Conservation (phyloP, 2,797 vertebrate species). For the Falco rusticolus region DNA sequence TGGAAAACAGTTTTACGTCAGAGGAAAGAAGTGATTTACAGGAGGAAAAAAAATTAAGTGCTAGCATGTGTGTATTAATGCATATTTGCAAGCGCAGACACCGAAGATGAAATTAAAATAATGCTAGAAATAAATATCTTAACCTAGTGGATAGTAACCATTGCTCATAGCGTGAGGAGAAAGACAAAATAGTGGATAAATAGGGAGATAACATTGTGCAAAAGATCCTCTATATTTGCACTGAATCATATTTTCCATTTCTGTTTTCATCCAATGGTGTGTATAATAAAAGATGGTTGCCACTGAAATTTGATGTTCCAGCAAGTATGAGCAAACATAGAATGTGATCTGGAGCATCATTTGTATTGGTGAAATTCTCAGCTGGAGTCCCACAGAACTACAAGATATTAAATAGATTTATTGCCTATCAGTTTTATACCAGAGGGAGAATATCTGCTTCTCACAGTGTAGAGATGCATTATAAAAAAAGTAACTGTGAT, state of each 20-base stretch:
- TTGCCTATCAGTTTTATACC: slow-evolving; percentile 68
- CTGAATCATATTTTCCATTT: not conserved
- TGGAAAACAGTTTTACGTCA: not conserved
- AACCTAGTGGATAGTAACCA: not conserved
- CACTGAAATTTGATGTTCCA: slow-evolving; percentile 65
- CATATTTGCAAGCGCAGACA: not conserved
- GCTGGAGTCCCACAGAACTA: slow-evolving; percentile 53
- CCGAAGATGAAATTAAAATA: not conserved
- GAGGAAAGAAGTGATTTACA: not conserved
- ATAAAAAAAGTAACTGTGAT: slow-evolving; percentile 54
- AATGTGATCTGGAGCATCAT: slow-evolving; percentile 56
- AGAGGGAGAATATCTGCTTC: slow-evolving; percentile 62
- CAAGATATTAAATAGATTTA: slow-evolving; percentile 73
- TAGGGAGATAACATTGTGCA: not conserved
- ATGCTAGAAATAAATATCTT: not conserved
- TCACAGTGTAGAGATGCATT: slow-evolving; percentile 59
- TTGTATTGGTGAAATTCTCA: slow-evolving; percentile 60
- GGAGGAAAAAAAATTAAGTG: not conserved
- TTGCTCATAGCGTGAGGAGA: not conserved
- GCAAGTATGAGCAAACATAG: slow-evolving; percentile 52
- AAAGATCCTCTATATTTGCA: slow-evolving; percentile 3
- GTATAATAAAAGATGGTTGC: slow-evolving; percentile 44
- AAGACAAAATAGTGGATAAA: not conserved
- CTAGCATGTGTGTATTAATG: not conserved
- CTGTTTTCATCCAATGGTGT: not conserved